Conservation (phyloP, 2,888 invertebrate genomes). For the Cepaea hortensis region DNA sequence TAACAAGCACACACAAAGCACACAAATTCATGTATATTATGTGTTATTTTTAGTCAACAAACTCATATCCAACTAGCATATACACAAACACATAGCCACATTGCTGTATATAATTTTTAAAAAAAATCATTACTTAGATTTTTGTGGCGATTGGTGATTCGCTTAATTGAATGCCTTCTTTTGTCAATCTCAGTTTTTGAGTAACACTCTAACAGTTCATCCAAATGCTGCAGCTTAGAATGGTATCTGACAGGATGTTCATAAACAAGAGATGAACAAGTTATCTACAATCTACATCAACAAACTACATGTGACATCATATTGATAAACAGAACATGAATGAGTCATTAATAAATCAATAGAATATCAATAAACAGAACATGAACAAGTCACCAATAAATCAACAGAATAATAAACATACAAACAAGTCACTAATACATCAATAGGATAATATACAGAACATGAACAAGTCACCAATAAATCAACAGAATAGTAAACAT, state of each 20-base stretch:
- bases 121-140: neutral
- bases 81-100: neutral
- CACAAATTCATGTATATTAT: neutral
- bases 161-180: neutral
- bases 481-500: too few species aligned
- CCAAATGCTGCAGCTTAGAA: conserved; percentile 18
- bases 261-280: neutral
- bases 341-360: too few species aligned
- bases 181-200: neutral
- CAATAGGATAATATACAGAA: too few species aligned
- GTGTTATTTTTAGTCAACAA: neutral
- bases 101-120: neutral
- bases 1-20: neutral
- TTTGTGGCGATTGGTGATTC: neutral
- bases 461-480: too few species aligned
- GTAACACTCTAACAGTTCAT: conserved; percentile 28
- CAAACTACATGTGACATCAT: neutral
- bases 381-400: too few species aligned
- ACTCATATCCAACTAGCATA: neutral
- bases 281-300: neutral
- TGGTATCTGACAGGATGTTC: neutral
- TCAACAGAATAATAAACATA: too few species aligned
- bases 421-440: too few species aligned
- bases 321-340: too few species aligned
- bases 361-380: too few species aligned